Conservation (phyloP, 1,140 invertebrate genomes). For the Caerostris darwini region DNA sequence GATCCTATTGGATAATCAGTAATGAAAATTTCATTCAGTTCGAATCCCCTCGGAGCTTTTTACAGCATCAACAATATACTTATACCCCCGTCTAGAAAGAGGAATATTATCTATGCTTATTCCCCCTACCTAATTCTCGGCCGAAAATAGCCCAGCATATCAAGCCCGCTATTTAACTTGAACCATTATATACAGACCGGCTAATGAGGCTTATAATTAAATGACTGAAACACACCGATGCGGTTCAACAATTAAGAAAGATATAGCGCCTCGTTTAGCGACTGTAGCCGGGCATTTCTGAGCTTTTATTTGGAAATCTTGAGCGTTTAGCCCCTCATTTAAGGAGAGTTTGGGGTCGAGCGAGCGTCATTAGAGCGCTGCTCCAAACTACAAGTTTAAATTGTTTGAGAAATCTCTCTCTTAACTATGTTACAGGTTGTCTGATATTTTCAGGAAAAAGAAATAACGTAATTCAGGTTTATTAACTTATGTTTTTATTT, state of each 20-base stretch:
- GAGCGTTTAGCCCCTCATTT: slow-evolving; percentile 65
- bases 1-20: slow-evolving; percentile 7
- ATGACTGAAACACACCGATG: slow-evolving; percentile 61
- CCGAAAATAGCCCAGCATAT: slow-evolving; percentile 4
- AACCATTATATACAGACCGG: slow-evolving; percentile 60
- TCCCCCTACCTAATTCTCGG: background rate
- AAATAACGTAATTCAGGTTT: no score
- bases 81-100: background rate
- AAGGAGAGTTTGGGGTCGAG: background rate
- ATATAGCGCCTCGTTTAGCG: slow-evolving; percentile 58
- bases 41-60: background rate
- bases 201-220: slow-evolving; percentile 73
- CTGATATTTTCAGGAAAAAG: no score
- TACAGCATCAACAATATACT: background rate
- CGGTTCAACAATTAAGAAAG: slow-evolving; percentile 51
- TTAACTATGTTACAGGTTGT: no score
- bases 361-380: background rate
- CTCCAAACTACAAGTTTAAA: background rate
- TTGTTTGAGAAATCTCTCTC: background rate
- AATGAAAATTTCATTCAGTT: slow-evolving; percentile 29
- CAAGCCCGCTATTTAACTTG: slow-evolving; percentile 24
- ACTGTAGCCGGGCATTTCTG: background rate
- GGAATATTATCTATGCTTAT: slow-evolving; percentile 18
- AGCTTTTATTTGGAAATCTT: slow-evolving; percentile 72
- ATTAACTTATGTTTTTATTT: no score